phyloP scores from a whole-genome alignment of 2,797 vertebrate species.

The Poeciliopsis gracilis region DNA sequence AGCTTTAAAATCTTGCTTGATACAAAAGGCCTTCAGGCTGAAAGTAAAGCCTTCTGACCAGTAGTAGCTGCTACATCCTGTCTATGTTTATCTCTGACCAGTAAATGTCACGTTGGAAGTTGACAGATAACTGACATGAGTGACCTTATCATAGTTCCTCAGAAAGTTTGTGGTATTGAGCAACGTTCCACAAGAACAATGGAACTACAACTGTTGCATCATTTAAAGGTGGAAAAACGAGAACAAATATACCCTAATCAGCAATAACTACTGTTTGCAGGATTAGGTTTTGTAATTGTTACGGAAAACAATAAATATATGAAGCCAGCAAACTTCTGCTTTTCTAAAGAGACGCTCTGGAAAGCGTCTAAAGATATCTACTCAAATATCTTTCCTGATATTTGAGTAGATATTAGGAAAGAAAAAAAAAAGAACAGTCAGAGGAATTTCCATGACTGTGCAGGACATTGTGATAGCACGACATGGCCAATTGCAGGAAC shows the following conservation, averaged over 20 bases:
- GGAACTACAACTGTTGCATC: not conserved
- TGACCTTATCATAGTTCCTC: constrained; percentile 61
- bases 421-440: not conserved
- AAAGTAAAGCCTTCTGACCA: not conserved
- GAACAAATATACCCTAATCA: constrained; percentile 33
- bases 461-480: constrained; percentile 14
- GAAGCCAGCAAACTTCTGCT: not conserved
- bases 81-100: constrained; percentile 8
- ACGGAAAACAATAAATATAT: not conserved
- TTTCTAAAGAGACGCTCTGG: not conserved
- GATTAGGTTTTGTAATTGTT: constrained; percentile 18
- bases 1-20: not conserved
- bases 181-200: constrained; percentile 30
- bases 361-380: not conserved
- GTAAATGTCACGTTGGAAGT: constrained; percentile 20
- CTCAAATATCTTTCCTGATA: not conserved
- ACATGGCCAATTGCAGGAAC: constrained; percentile 14
- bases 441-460: constrained; percentile 31
- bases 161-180: constrained; percentile 54
- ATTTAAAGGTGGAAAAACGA: constrained; percentile 38
- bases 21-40: not conserved
- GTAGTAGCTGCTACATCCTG: constrained; percentile 8
- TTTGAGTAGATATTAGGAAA: constrained; percentile 10
- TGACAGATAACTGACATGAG: constrained; percentile 40
- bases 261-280: constrained; percentile 7